These are phyloP conservation scores for Radopholus similis DNA, from an alignment of 1,140 invertebrate genomes.

Conservation along the genomic window DNA sequence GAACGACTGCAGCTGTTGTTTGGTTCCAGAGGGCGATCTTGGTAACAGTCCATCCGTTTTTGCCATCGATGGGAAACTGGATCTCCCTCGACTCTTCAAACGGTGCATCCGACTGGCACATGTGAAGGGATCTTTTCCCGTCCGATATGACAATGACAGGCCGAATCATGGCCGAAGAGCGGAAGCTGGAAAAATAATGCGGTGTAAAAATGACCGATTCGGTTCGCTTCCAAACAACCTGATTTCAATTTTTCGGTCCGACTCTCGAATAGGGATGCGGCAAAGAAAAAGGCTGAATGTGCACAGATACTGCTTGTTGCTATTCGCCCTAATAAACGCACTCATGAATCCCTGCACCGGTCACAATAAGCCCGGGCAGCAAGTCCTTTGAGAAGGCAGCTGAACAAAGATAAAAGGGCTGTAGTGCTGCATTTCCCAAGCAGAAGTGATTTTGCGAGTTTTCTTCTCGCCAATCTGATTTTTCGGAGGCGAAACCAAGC, in stretches of 20 bases:
- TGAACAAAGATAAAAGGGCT: constrained; percentile 25
- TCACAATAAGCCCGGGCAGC: constrained; percentile 5
- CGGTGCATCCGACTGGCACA: background rate
- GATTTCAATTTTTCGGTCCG: background rate
- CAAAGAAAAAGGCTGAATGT: constrained; percentile 28
- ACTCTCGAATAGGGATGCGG: constrained; percentile 5
- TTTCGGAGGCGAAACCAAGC: constrained; percentile 13
- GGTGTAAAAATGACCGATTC: background rate
- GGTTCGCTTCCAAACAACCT: background rate
- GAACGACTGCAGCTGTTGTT: background rate
- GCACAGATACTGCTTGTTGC: constrained; percentile 1
- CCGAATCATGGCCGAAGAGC: background rate
- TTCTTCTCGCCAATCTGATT: background rate
- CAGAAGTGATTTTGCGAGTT: constrained; percentile 6
- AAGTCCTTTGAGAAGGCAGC: background rate
- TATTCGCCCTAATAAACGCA: background rate
- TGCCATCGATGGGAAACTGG: background rate
- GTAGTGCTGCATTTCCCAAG: constrained; percentile 8
- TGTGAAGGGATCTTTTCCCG: background rate
- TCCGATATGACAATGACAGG: background rate
- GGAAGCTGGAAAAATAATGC: background rate
- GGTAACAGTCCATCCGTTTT: background rate
- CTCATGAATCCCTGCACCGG: background rate
- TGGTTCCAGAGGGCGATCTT: background rate
- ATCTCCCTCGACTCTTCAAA: background rate